Evolutionary conservation across 2,113 vertebrate genomes (phyloP).

Genomic region (Toxostoma redivivum): DNA sequence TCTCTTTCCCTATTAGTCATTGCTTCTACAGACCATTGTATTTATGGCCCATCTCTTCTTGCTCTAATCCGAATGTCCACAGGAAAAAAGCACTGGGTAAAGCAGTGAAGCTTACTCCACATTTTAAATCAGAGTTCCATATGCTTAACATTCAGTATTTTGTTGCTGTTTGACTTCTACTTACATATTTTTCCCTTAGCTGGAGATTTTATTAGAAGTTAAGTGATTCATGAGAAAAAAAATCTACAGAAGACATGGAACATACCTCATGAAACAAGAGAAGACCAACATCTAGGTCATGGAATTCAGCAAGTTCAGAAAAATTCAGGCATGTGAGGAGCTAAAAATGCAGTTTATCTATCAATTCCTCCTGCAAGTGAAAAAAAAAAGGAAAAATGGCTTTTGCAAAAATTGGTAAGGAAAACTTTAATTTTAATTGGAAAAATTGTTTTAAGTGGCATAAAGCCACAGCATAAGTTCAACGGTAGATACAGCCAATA

Average conservation of each 20-base stretch:
- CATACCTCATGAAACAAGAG: not conserved
- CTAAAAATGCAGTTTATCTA: not conserved
- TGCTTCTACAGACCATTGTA: not conserved
- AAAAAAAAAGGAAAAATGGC: not conserved
- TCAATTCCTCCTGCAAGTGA: not conserved
- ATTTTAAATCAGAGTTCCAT: not conserved
- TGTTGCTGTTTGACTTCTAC: not conserved
- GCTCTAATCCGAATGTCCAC: not conserved
- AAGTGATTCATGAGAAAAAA: not conserved
- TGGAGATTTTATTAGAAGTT: not conserved
- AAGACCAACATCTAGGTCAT: not conserved
- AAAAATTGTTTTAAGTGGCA: not conserved
- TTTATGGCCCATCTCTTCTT: not conserved
- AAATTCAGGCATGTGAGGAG: not conserved
- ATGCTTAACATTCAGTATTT: not conserved
- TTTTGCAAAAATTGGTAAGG: not conserved
- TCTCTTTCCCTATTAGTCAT: slow-evolving; percentile 2
- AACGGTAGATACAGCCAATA: not conserved
- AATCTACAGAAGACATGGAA: not conserved
- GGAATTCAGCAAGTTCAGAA: not conserved
- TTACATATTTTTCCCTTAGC: not conserved
- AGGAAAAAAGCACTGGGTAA: not conserved
- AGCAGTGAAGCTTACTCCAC: not conserved
- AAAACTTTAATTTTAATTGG: not conserved
- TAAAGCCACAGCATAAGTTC: not conserved